Conservation (phyloP, 2,888 invertebrate species). For the Matsumyia berberina region DNA sequence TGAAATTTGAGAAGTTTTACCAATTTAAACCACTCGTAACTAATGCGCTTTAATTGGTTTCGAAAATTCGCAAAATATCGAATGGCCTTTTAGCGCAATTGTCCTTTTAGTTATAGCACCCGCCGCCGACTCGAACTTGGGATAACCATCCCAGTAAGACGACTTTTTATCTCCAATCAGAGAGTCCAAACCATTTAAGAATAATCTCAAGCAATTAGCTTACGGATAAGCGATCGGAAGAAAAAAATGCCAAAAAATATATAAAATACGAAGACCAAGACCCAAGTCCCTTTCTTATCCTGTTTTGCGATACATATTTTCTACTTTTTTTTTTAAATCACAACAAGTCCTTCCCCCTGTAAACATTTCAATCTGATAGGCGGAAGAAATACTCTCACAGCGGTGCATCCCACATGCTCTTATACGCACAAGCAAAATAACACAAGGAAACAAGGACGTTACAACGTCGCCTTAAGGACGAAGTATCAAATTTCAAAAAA, state of each 20-base stretch:
- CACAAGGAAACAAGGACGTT: conserved; percentile 45
- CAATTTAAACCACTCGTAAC: conserved; percentile 2
- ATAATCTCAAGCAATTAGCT: conserved; percentile 68
- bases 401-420: conserved; percentile 67
- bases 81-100: conserved; percentile 17
- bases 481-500: conserved; percentile 56
- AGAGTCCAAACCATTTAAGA: conserved; percentile 45
- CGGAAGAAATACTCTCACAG: conserved; percentile 67
- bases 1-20: not conserved
- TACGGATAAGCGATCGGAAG: conserved; percentile 30
- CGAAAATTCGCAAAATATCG: conserved; percentile 24
- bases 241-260: conserved; percentile 12
- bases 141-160: conserved; percentile 10
- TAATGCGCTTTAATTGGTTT: conserved; percentile 8
- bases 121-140: conserved; percentile 17
- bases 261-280: conserved; percentile 3
- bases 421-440: conserved; percentile 13
- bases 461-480: conserved; percentile 61
- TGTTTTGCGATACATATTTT: conserved; percentile 51
- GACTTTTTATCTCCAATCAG: conserved; percentile 56
- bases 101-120: conserved; percentile 50
- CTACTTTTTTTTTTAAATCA: conserved; percentile 52
- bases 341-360: conserved; percentile 68
- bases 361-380: conserved; percentile 73
- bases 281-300: conserved; percentile 46